phyloP scores from a whole-genome alignment of 2,797 vertebrate species.

The Taeniopygia guttata region DNA sequence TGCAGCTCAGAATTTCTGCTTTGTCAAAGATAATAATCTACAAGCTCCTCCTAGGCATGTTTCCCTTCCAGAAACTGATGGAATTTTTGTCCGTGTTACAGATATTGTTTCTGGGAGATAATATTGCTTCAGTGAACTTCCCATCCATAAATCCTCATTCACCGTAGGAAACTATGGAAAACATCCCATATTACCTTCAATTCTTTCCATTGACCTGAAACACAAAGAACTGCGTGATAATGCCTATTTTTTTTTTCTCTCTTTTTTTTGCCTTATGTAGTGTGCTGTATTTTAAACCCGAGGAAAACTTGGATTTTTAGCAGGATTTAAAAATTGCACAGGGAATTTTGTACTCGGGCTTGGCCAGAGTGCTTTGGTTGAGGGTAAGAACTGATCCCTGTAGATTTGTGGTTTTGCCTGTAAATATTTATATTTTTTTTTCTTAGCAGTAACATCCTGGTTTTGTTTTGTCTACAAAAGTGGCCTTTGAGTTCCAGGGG shows the following conservation, averaged over 20 bases:
- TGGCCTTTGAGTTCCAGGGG: constrained; percentile 22
- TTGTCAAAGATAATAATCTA: background rate
- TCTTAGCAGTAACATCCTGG: constrained; percentile 34
- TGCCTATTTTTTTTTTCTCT: constrained; percentile 18
- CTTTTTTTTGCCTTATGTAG: constrained; percentile 65
- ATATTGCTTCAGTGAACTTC: constrained; percentile 18
- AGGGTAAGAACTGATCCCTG: background rate
- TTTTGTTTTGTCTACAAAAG: constrained; percentile 51
- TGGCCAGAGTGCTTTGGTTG: constrained; percentile 40
- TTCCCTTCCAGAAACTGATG: constrained; percentile 16
- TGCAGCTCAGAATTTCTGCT: background rate
- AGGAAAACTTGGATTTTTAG: constrained; percentile 49
- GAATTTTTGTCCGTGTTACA: background rate
- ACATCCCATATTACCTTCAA: constrained; percentile 74
- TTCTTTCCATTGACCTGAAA: constrained; percentile 29
- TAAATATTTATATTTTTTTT: background rate
- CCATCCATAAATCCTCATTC: constrained; percentile 34
- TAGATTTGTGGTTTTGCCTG: constrained; percentile 36
- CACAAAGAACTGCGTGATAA: constrained; percentile 66
- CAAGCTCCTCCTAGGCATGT: background rate
- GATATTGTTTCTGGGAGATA: background rate
- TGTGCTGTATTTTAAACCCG: constrained; percentile 62
- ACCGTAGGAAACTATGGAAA: constrained; percentile 59
- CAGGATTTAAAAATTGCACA: constrained; percentile 52
- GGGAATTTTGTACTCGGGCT: background rate